Base-by-base conservation (phyloP, 1,140 invertebrate genomes). In the Drosophila seguyi region DNA sequence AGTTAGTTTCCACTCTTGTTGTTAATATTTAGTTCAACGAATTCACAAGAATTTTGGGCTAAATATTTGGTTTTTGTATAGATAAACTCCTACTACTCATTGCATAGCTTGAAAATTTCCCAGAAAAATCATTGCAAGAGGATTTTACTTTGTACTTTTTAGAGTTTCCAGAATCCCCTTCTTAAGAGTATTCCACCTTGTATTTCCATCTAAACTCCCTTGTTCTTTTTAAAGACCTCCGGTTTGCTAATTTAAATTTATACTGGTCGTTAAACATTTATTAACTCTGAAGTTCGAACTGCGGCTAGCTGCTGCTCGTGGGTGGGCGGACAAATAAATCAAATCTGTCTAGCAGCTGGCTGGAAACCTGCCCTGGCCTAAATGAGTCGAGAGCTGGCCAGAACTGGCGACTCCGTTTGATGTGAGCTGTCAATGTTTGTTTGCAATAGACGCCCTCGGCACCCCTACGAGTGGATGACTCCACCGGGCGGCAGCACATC, bases 321-420 rank as follows among this genome's bases (percentile, higher is more conserved):
- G 74, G 82, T 88, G 84, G 84, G 76, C 75, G 25, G 59, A 16
- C 73, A 50, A 53, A 88, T 88, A 90, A 88, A 88, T 88, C 84
- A 88, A 85, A 90, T 90, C 85, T 90, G 74, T 57, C 66, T 48
- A 44, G 50, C 48, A 79, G 84, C 84, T 90, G 80, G 57, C 79
- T 79, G 81, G 75, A 73, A 75, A 73, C 66, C 27, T 42, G 52
- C 76, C 60, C 41, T 59, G 41, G 53, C 16, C 71, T 34, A 53
- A 59, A 45, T 48, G 47, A 48, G 47, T 48, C 20, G 13, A 65
- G 61, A 44, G 41, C 47, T 67, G 39, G 27, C 57, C 75, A 41
- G 53, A 52, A 75, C 55, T 16, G 44, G 25, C 25, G 45, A 69
- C 72, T 75, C 55, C 45, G 56, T 63, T 63, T 69, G 83, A 83